phyloP scores from a whole-genome alignment of 2,888 invertebrate species.

The Quadriops clusia region DNA sequence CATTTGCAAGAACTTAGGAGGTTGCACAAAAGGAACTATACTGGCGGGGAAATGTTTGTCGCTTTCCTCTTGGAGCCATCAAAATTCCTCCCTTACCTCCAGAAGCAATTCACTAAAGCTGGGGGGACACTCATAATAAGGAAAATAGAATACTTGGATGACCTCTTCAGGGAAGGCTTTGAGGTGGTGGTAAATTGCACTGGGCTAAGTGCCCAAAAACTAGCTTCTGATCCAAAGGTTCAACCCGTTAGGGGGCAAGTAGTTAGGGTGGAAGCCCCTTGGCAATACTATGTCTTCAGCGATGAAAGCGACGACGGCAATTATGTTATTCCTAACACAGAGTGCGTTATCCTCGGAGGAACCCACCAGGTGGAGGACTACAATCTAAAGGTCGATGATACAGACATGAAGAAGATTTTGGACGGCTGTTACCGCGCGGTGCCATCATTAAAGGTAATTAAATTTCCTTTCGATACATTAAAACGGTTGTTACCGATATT shows the following conservation, averaged over 20 bases:
- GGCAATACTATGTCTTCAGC: slow-evolving; percentile 48
- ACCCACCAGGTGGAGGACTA: slow-evolving; percentile 58
- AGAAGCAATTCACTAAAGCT: slow-evolving; percentile 44
- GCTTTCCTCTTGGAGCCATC: slow-evolving; percentile 57
- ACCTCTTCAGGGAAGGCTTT: slow-evolving; percentile 34
- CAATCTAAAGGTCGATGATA: slow-evolving; percentile 39
- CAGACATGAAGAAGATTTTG: slow-evolving; percentile 50
- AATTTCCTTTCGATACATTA: slow-evolving; percentile 4
- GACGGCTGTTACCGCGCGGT: slow-evolving; percentile 48
- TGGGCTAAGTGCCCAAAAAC: slow-evolving; percentile 52
- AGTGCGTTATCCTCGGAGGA: slow-evolving; percentile 62
- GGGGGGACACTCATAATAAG: slow-evolving; percentile 45
- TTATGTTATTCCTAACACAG: slow-evolving; percentile 65
- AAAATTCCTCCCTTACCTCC: slow-evolving; percentile 54
- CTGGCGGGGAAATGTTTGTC: slow-evolving; percentile 48
- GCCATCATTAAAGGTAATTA: slow-evolving; percentile 48
- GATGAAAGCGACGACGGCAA: slow-evolving; percentile 46
- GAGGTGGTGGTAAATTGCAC: slow-evolving; percentile 72
- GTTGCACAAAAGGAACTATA: slow-evolving; percentile 32
- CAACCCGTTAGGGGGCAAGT: slow-evolving; percentile 68
- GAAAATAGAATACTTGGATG: slow-evolving; percentile 42
- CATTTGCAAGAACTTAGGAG: slow-evolving; percentile 31
- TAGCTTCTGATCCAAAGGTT: slow-evolving; percentile 51
- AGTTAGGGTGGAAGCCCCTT: slow-evolving; percentile 53
- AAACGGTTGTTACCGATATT: slow-evolving; percentile 12